A percentile compares a stretch with the other conserved stretches of the same genome.
phyloP scores from a whole-genome alignment of 2,797 vertebrate genomes.

The Tarsius wallacei region DNA sequence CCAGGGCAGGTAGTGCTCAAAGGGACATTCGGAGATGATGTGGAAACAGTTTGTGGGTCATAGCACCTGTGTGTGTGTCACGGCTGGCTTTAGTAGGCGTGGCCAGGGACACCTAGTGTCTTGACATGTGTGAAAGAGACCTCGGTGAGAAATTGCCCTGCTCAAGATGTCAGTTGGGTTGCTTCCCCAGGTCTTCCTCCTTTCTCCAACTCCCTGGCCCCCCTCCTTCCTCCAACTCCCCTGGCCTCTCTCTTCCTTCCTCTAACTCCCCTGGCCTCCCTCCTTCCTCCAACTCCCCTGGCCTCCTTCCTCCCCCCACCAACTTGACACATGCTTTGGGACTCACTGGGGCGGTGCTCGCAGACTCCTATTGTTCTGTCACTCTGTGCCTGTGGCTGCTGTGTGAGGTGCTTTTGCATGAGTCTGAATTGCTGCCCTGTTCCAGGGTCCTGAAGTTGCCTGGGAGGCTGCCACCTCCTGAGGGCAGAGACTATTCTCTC shows the following conservation, averaged over 20 bases:
- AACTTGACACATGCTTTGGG: background rate
- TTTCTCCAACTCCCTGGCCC: no score
- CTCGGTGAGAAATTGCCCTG: background rate
- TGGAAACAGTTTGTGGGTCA: background rate
- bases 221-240: no score
- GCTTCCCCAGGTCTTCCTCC: background rate
- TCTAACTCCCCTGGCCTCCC: no score
- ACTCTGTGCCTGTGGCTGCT: background rate
- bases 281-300: no score
- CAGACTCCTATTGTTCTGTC: background rate
- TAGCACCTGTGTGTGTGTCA: background rate
- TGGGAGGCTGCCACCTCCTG: background rate
- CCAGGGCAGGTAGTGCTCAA: no score
- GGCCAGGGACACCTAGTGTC: background rate
- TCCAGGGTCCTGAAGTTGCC: background rate
- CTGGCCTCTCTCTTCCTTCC: background rate
- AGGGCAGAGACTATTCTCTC: background rate
- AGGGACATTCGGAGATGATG: background rate
- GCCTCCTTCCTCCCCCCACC: background rate
- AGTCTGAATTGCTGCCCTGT: background rate
- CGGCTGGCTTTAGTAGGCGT: background rate
- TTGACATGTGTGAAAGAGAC: background rate
- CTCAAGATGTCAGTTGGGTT: background rate
- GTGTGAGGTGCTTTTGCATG: background rate
- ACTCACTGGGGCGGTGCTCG: background rate